Base-by-base conservation (phyloP, 1,140 invertebrate genomes). In the Trichonephila clavipes region DNA sequence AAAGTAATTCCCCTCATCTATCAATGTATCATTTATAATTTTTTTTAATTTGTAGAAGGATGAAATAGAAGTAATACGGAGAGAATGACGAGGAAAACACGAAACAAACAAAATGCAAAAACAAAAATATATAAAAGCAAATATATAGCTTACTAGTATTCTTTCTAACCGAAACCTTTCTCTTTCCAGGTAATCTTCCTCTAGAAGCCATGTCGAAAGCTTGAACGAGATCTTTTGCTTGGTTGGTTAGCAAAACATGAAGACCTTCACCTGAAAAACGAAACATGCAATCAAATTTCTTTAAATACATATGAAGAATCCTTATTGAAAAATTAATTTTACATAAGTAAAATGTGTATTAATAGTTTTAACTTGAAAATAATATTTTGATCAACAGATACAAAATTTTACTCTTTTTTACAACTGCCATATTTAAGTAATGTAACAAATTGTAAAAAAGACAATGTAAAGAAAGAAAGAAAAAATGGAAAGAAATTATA, bases 181-280 rank as follows among this genome's bases (percentile, higher is more conserved):
- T 77, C 61, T 92, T 94, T 2, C 90, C 86, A 24, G 91, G 90
- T 21, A 98, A 96, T 94, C 97, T 97, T 7, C 97, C 97, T 89
- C 97, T 97, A 0, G 97, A 97, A 0, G 98, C 98, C 61, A 98
- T 96, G 90, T 98, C 97, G 93, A 98, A 96, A 28, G 97, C 97
- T 81, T 97, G 96, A 2, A 97, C 97, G 85, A 98, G 97, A 90
- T 98, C 97, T 51, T 97, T 97, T 0, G 97, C 97, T 95, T 98
- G 97, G 95, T 98, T 98, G 3, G 97, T 97, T 85, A 98, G 96
- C 7, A 98, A 96, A 59, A 98, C 97, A 95, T 98, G 97, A 12
- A 98, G 90, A 2, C 98, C 98, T 95, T 98, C 97, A 10, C 97
- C 97, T 94, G 34, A 44, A 86, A 58, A 34, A 58, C 44, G 82